Conservation (phyloP, 2,113 vertebrate genomes). For the Vireo altiloquus region DNA sequence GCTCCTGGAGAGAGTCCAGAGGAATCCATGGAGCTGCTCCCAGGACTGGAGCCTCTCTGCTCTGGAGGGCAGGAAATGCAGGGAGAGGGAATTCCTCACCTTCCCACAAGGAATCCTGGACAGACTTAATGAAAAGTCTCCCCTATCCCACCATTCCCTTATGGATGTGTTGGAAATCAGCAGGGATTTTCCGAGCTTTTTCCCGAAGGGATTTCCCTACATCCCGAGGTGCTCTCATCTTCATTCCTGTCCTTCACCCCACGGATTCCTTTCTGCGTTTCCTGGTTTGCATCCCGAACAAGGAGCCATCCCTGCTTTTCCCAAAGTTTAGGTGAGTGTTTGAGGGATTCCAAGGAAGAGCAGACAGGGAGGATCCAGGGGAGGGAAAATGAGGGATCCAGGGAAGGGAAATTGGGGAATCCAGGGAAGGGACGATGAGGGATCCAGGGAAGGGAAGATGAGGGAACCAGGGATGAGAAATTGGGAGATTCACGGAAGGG, state of each 20-base stretch:
- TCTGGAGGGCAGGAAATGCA: neutral
- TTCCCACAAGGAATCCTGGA: neutral
- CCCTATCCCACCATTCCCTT: neutral
- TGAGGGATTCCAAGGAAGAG: neutral
- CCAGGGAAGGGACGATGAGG: neutral
- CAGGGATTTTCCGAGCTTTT: neutral
- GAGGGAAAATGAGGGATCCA: too few species aligned
- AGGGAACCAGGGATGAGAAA: neutral
- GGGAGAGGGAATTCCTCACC: neutral
- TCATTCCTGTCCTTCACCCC: neutral
- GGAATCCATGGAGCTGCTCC: rapidly evolving
- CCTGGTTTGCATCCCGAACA: neutral
- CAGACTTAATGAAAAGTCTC: neutral
- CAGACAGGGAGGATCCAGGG: neutral
- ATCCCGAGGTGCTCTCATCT: neutral
- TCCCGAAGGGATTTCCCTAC: neutral
- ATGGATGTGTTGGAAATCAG: neutral
- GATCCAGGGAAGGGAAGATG: too few species aligned
- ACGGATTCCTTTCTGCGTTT: neutral
- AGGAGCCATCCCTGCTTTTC: neutral
- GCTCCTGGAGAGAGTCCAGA: neutral
- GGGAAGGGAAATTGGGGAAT: too few species aligned
- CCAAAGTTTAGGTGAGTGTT: neutral
- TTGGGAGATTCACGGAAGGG: too few species aligned
- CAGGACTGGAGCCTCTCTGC: neutral